phyloP scores from a whole-genome alignment of 2,113 vertebrate genomes.

The Eira barbara region DNA sequence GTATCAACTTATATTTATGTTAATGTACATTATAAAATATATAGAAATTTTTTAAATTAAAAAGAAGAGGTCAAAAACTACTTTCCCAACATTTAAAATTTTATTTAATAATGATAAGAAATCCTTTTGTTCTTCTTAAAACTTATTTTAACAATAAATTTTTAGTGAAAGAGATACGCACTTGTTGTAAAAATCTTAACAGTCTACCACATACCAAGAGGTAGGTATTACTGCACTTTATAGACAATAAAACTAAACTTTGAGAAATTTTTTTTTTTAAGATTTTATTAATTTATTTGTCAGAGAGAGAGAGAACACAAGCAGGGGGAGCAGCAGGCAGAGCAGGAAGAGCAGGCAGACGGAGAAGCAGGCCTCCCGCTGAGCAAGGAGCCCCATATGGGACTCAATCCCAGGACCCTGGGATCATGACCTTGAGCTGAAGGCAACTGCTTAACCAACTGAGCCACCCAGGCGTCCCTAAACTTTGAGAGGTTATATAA shows the following conservation, averaged over 20 bases:
- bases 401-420: too few species aligned
- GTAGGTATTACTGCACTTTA: background rate
- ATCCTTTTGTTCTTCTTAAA: background rate
- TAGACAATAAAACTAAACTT: slow-evolving; percentile 1
- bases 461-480: too few species aligned
- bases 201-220: background rate
- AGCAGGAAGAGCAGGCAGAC: too few species aligned
- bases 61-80: background rate
- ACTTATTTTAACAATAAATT: background rate
- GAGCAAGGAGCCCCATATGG: too few species aligned
- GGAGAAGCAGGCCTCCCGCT: too few species aligned
- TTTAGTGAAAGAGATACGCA: background rate
- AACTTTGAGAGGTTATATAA: background rate
- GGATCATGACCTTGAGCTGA: too few species aligned
- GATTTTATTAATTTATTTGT: too few species aligned
- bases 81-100: background rate
- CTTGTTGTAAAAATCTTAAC: background rate
- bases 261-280: background rate
- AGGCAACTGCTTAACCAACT: too few species aligned
- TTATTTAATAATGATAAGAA: background rate
- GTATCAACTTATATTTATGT: background rate
- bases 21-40: background rate
- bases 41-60: background rate
- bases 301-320: too few species aligned
- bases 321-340: too few species aligned